Percentiles rank a stretch among this genome's conserved stretches.
phyloP scores from a whole-genome alignment of 2,888 invertebrate species.

The Catocala nupta region DNA sequence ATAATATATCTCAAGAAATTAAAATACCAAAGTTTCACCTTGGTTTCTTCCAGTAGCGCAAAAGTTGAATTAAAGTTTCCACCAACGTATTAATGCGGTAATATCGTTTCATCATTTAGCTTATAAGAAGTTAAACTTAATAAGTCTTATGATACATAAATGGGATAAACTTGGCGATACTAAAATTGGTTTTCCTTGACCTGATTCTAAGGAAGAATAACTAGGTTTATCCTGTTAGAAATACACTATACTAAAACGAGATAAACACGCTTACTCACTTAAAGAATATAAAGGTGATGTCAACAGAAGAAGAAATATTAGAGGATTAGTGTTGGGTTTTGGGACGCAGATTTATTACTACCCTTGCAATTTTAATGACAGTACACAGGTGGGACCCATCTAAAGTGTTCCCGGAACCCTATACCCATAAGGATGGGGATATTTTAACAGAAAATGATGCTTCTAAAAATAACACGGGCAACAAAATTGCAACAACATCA shows the following conservation, averaged over 20 bases:
- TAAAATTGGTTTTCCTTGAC: too few relatives aligned
- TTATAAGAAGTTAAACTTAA: too few relatives aligned
- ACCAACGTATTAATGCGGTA: too few relatives aligned
- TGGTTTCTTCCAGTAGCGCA: neutral
- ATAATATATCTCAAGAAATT: too few relatives aligned
- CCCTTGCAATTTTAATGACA: conserved; percentile 20
- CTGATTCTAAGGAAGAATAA: too few relatives aligned
- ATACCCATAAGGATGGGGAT: conserved; percentile 8
- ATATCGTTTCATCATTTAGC: too few relatives aligned
- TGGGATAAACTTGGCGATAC: neutral
- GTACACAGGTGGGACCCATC: conserved; percentile 21
- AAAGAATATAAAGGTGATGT: neutral
- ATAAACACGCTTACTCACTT: neutral
- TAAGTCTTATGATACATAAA: too few relatives aligned
- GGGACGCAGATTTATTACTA: conserved; percentile 12
- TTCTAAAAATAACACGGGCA: conserved; percentile 8
- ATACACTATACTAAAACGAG: too few relatives aligned
- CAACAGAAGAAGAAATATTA: neutral
- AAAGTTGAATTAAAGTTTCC: too few relatives aligned
- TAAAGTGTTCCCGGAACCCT: conserved; percentile 13
- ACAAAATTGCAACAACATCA: conserved; percentile 5
- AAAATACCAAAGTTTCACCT: too few relatives aligned
- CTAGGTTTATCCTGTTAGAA: too few relatives aligned
- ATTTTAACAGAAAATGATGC: conserved; percentile 9
- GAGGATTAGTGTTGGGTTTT: neutral